These are phyloP conservation scores for Phthorimaea operculella DNA, from an alignment of 1,140 invertebrate species.

Conservation along the genomic window DNA sequence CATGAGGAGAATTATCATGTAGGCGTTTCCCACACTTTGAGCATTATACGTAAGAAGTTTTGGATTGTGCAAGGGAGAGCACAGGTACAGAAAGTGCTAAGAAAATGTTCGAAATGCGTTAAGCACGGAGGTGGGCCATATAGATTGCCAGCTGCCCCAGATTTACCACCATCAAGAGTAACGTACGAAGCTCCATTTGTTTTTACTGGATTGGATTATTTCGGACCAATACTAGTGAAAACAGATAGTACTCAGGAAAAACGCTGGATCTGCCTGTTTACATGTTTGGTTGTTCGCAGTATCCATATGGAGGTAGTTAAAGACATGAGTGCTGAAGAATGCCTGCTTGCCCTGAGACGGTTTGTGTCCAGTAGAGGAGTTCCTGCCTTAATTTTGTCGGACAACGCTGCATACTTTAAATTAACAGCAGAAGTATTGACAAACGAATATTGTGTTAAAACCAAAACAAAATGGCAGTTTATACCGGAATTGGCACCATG, in stretches of 20 bases:
- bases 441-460: constrained; percentile 13
- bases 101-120: constrained; percentile 11
- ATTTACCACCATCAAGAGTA: constrained; percentile 14
- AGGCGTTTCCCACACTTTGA: constrained; percentile 17
- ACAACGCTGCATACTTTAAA: constrained; percentile 10
- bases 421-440: constrained; percentile 7
- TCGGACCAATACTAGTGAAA: constrained; percentile 6
- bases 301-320: constrained; percentile 36
- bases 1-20: constrained; percentile 18
- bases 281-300: constrained; percentile 27
- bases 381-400: constrained; percentile 37
- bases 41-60: constrained; percentile 16
- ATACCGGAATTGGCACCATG: constrained; percentile 10
- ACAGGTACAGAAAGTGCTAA: constrained; percentile 14
- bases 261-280: constrained; percentile 30
- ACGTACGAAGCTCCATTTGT: constrained; percentile 4
- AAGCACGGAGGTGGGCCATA: constrained; percentile 23
- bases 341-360: constrained; percentile 23
- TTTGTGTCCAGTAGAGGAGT: constrained; percentile 32
- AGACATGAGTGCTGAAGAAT: constrained; percentile 27
- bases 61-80: constrained; percentile 20
- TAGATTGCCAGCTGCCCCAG: constrained; percentile 18
- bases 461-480: constrained; percentile 12
- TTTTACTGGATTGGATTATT: constrained; percentile 9
- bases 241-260: constrained; percentile 16